Conservation (phyloP, 2,797 vertebrate species). For the Peromyscus eremicus region DNA sequence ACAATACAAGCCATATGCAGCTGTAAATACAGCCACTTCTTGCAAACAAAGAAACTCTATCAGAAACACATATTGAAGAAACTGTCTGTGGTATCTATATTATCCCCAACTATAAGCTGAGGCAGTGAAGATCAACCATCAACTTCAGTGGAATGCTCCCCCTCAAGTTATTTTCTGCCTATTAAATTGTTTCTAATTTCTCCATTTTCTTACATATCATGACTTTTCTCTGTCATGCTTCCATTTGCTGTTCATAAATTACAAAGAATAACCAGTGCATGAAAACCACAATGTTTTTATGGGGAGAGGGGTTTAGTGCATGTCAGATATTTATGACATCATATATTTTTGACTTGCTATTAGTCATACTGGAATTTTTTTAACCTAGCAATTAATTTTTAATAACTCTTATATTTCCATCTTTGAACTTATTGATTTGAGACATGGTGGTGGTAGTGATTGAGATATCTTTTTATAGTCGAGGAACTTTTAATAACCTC, state of each 20-base stretch:
- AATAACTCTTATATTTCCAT: constrained; percentile 83
- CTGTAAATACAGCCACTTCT: background rate
- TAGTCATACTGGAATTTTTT: constrained; percentile 82
- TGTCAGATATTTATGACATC: constrained; percentile 79
- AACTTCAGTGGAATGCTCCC: background rate
- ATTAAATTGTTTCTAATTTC: constrained; percentile 48
- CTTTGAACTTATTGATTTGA: constrained; percentile 72
- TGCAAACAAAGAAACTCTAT: background rate
- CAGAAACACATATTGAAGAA: background rate
- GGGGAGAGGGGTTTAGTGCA: constrained; percentile 71
- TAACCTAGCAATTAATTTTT: constrained; percentile 85
- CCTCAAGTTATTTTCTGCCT: constrained; percentile 11
- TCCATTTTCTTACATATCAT: constrained; percentile 59
- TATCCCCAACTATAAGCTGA: background rate
- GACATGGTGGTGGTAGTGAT: constrained; percentile 27
- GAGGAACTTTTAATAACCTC: constrained; percentile 71
- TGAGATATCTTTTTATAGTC: constrained; percentile 68
- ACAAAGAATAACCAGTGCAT: constrained; percentile 71
- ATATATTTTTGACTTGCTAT: constrained; percentile 71
- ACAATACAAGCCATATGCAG: background rate
- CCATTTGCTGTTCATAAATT: constrained; percentile 80
- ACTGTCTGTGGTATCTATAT: background rate
- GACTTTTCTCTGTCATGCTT: constrained; percentile 64
- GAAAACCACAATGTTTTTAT: constrained; percentile 80
- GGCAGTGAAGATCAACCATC: background rate